These are phyloP conservation scores for Cheilosia pagana DNA, from an alignment of 2,888 invertebrate genomes.

Conservation along the genomic window DNA sequence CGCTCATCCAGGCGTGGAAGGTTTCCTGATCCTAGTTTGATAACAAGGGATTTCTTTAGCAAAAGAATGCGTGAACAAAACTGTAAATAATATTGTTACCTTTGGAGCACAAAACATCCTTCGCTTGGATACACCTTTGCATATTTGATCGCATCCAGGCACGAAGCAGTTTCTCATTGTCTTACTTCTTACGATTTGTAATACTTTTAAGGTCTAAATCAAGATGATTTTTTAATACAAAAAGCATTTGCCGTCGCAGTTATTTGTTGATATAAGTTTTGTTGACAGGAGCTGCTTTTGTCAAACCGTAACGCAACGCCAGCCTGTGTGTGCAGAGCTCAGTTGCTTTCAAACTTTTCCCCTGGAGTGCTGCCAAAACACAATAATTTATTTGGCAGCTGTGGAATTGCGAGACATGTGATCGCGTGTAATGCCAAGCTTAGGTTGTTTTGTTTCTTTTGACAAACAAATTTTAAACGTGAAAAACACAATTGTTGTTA, in stretches of 20 bases:
- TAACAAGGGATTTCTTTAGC: background rate
- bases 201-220: background rate
- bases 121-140: conserved; percentile 73
- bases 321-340: accelerated
- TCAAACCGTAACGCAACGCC: background rate
- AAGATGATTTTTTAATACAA: background rate
- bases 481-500: too few species aligned
- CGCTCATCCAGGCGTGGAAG: conserved; percentile 77
- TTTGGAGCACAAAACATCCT: conserved; percentile 78
- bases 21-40: conserved; percentile 72
- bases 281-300: background rate
- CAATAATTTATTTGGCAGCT: too few species aligned
- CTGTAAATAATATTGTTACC: too few species aligned
- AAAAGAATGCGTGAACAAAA: background rate
- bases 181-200: background rate
- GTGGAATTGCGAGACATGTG: too few species aligned
- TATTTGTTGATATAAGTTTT: conserved; percentile 6
- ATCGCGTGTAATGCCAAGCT: too few species aligned
- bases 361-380: background rate
- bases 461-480: too few species aligned
- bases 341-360: conserved; percentile 15
- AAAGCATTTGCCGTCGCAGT: background rate
- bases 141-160: conserved; percentile 77
- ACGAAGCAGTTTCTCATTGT: conserved; percentile 79
- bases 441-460: too few species aligned